Evolutionary conservation across 2,113 vertebrate species (phyloP).

Genomic region (Ranitomeya variabilis): DNA sequence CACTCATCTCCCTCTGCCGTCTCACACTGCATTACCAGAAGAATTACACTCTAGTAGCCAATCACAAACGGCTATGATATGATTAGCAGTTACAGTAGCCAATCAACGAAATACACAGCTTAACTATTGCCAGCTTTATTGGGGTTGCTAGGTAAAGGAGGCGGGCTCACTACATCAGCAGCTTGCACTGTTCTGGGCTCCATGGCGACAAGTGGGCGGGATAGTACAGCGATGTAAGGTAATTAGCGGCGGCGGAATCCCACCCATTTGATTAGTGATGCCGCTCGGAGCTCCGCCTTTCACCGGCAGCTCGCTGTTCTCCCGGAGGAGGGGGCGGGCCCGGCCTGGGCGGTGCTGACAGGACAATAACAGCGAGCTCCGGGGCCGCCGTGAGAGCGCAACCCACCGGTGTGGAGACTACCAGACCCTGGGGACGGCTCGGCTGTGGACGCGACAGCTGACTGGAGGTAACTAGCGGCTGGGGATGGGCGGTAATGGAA

Average conservation of each 20-base stretch:
- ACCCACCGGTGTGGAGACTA: constrained; percentile 27
- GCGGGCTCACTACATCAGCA: not conserved
- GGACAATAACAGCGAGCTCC: constrained; percentile 49
- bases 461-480: constrained; percentile 16
- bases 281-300: constrained; percentile 13
- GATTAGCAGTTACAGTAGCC: constrained; percentile 39
- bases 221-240: not conserved
- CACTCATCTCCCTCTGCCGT: not conserved
- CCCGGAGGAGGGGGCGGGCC: constrained; percentile 42
- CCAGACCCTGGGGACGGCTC: not conserved
- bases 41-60: not conserved
- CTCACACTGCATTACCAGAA: not conserved
- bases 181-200: constrained; percentile 13
- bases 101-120: not conserved
- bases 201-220: constrained; percentile 27
- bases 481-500: not conserved
- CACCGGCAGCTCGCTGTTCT: constrained; percentile 29
- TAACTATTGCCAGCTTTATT: not conserved
- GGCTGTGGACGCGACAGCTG: not conserved
- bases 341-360: constrained; percentile 40
- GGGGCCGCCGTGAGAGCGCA: constrained; percentile 28
- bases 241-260: constrained; percentile 1
- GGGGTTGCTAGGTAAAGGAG: constrained; percentile 39
- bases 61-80: not conserved
- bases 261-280: constrained; percentile 33